Evolutionary conservation across 1,140 invertebrate species (phyloP), one percentile per base, ranked within the genome.

Genomic region (Leptopilina clavipes): DNA sequence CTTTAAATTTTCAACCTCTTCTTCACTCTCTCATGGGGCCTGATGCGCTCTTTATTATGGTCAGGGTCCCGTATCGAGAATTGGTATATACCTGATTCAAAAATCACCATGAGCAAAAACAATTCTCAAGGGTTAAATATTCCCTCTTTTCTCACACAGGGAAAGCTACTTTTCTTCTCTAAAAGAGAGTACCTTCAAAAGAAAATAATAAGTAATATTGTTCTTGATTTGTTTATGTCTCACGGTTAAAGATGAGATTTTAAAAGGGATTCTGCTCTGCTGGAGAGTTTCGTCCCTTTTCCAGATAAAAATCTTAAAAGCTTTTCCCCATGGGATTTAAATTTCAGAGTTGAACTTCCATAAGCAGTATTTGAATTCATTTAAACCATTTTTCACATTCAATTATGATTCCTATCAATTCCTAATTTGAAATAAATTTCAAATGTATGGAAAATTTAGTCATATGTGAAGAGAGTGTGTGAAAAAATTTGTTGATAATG

Each of bases 231-330:
- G 59, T 65, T 65, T 65, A n/a, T 59, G 56, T 31, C 12, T 59
- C 19, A 25, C 5, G 56, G 22, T 59, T 59, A 59, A 14, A 11
- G 0, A 59, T 65, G 22, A 65, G 25, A 65, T 65, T 65, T 59
- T 65, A 31, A 31, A 65, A 31, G 14, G 59, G 59, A 14, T 65
- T 14, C 22, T 31, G 3, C 59, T 31, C 22, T 65, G 59, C 59
- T 65, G 59, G 59, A 37, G 59, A 65, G 59, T 40, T 5, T n/a
- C 14, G 22, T 25, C 12, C 19, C 25, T 31, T 65, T 65, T 59
- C 25, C 19, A 31, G 59, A 65, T 65, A 65, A 31, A 8, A 65
- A 65, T 65, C 59, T 65, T 65, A 65, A 65, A 65, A 65, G 59
- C 22, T 31, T 65, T 65, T 65, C 25, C 25, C 3, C n/a, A 2